Evolutionary conservation across 2,888 invertebrate species (phyloP), one percentile per base, ranked within the genome.

Genomic region (Bombylius discolor): DNA sequence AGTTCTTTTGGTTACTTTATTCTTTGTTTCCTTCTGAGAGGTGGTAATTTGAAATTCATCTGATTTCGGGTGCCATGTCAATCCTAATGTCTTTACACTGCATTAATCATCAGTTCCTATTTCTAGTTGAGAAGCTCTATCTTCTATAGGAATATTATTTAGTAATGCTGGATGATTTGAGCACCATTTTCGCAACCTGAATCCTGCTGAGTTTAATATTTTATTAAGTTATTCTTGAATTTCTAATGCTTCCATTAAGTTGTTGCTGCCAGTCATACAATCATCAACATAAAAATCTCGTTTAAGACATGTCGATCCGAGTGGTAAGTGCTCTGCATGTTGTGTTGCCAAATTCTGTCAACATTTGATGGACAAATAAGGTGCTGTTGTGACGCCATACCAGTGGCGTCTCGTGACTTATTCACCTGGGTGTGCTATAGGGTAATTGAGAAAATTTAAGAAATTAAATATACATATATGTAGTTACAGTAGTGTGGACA

Each of bases 361-460:
- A 23, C 1, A 23, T 23, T 23, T 23, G 23, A 23, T 23, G 23
- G 34, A 5, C 4, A 36, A 8, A 36, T 36, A 36, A 7, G 62
- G 59, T 13, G 62, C 55, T 14, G 57, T 23, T 3, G 57, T 44
- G 6, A 53, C 51, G 1, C 63, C 63, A 56, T 57, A 61, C 1
- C n/a, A n/a, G n/a, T n/a, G n/a, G n/a, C n/a, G n/a, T n/a, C n/a
- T n/a, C n/a, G n/a, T n/a, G n/a, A n/a, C n/a, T n/a, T n/a, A n/a
- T n/a, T n/a, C n/a, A n/a, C n/a, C n/a, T n/a, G n/a, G n/a, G n/a
- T n/a, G n/a, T n/a, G n/a, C n/a, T n/a, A n/a, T n/a, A n/a, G n/a
- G n/a, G n/a, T n/a, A n/a, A n/a, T n/a, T n/a, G n/a, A n/a, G n/a
- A n/a, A n/a, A n/a, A n/a, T n/a, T n/a, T n/a, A n/a, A n/a, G n/a